Evolutionary conservation across 2,113 vertebrate genomes (phyloP).

Genomic region (Hiodon alosoides): DNA sequence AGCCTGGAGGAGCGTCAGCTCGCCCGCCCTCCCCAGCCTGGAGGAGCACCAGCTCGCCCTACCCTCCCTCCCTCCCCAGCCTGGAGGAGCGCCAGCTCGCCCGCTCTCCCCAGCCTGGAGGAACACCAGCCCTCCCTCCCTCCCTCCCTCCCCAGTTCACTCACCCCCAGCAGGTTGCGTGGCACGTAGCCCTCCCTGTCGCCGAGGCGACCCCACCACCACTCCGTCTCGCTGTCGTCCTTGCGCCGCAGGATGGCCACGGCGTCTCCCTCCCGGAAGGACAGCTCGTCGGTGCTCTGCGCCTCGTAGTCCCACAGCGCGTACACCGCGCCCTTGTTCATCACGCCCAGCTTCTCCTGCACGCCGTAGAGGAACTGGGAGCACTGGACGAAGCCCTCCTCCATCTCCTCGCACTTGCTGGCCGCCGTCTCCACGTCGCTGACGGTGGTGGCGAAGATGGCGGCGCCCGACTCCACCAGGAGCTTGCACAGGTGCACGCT

Average conservation of each 20-base stretch:
- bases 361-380: conserved; percentile 95
- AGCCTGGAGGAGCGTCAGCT: too few species aligned
- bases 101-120: too few species aligned
- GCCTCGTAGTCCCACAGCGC: conserved; percentile 87
- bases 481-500: conserved; percentile 95
- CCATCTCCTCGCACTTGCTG: conserved; percentile 97
- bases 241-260: conserved; percentile 81
- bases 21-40: too few species aligned
- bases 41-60: too few species aligned
- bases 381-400: conserved; percentile 92
- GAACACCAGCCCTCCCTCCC: too few species aligned
- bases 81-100: too few species aligned
- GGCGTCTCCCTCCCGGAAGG: conserved; percentile 85
- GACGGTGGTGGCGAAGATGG: conserved; percentile 94
- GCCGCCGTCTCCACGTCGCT: conserved; percentile 95
- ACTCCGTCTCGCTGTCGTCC: conserved; percentile 87
- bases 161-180: conserved; percentile 93
- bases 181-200: conserved; percentile 91
- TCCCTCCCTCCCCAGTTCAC: conserved; percentile 12
- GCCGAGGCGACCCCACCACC: conserved; percentile 93
- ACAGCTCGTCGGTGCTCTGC: conserved; percentile 83
- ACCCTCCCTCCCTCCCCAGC: too few species aligned
- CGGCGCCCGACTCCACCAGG: conserved; percentile 92
- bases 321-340: conserved; percentile 93
- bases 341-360: conserved; percentile 95